phyloP scores from a whole-genome alignment of 2,797 vertebrate species.

The Enteromius unitaeniatus region DNA sequence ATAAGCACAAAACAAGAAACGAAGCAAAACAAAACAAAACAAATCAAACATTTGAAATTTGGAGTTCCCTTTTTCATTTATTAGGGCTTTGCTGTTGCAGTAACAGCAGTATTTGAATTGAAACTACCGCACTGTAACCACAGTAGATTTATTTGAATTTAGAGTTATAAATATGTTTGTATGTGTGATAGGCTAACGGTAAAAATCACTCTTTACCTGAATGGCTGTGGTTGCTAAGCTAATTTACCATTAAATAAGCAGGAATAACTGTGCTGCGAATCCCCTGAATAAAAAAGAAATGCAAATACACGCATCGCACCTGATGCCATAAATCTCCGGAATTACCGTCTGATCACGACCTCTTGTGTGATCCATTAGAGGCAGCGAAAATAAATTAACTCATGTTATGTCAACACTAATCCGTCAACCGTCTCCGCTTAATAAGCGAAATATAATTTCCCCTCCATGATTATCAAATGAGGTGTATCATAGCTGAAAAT shows the following conservation, averaged over 20 bases:
- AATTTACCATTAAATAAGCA: conserved; percentile 45
- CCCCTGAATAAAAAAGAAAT: conserved; percentile 62
- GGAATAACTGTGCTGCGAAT: conserved; percentile 32
- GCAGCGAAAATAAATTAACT: conserved; percentile 78
- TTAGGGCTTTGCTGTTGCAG: neutral
- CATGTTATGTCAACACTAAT: conserved; percentile 75
- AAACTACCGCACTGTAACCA: neutral
- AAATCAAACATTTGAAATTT: too few relatives aligned
- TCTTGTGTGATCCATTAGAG: conserved; percentile 76
- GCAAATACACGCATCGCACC: conserved; percentile 71
- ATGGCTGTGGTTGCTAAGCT: conserved; percentile 25
- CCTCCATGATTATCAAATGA: conserved; percentile 74
- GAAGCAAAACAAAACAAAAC: too few relatives aligned
- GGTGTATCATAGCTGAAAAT: conserved; percentile 53
- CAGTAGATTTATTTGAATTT: neutral
- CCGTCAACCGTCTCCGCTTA: conserved; percentile 69
- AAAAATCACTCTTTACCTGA: conserved; percentile 18
- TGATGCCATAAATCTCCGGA: conserved; percentile 75
- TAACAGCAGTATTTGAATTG: neutral
- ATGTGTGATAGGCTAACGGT: neutral
- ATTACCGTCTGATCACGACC: conserved; percentile 78
- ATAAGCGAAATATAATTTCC: conserved; percentile 76
- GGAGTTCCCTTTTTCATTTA: neutral
- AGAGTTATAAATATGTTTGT: neutral
- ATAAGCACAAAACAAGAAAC: neutral